These are phyloP conservation scores for Diabrotica virgifera DNA, from an alignment of 1,140 invertebrate species.

Conservation along the genomic window DNA sequence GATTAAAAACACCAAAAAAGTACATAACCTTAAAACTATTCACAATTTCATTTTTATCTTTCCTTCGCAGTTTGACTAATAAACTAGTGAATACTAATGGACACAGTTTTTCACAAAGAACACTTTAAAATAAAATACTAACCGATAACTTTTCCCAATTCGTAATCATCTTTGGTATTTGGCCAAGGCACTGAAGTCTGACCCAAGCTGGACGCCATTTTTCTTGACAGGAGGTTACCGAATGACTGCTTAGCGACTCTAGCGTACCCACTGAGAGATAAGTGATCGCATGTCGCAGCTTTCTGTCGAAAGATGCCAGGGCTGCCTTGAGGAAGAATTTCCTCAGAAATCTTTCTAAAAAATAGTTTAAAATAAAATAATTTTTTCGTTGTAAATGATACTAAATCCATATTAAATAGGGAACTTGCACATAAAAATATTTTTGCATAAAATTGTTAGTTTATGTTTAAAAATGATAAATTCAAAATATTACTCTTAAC, in stretches of 20 bases:
- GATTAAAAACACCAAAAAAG: slow-evolving; percentile 41
- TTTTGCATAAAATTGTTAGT: too few species aligned
- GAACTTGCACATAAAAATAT: too few species aligned
- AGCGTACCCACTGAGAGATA: slow-evolving; percentile 47
- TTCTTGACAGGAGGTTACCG: slow-evolving; percentile 61
- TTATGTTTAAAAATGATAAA: too few species aligned
- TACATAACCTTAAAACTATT: slow-evolving; percentile 40
- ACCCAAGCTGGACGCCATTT: slow-evolving; percentile 67
- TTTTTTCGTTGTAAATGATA: too few species aligned
- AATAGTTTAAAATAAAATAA: not conserved
- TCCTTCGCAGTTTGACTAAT: slow-evolving; percentile 7
- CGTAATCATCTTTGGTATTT: slow-evolving; percentile 91
- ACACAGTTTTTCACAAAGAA: slow-evolving; percentile 23
- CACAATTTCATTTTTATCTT: slow-evolving; percentile 8
- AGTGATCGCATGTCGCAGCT: slow-evolving; percentile 44
- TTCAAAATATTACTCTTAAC: too few species aligned
- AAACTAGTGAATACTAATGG: slow-evolving; percentile 23
- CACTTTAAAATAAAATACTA: slow-evolving; percentile 32
- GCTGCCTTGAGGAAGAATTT: slow-evolving; percentile 60
- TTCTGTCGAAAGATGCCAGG: slow-evolving; percentile 65
- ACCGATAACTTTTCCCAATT: slow-evolving; percentile 91
- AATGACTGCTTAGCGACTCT: slow-evolving; percentile 51
- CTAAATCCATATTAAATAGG: too few species aligned
- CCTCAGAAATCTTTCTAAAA: slow-evolving; percentile 61
- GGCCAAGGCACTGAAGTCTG: slow-evolving; percentile 73